Conservation (phyloP, 2,797 vertebrate species). For the Rhadinocentrus ornatus region DNA sequence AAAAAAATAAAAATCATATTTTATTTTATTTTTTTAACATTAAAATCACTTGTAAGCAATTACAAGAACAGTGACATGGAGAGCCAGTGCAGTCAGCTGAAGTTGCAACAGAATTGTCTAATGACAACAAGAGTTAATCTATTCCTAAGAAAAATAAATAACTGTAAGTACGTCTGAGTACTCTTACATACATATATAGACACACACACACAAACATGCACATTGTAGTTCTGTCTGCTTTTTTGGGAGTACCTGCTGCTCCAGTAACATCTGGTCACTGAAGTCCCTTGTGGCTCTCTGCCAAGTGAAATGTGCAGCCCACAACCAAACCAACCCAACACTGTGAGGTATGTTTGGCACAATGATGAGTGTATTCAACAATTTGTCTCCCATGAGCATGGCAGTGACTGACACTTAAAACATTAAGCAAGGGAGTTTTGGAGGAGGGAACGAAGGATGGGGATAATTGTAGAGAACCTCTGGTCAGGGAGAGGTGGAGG, state of each 20-base stretch:
- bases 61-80: background rate
- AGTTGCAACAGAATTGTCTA: constrained; percentile 11
- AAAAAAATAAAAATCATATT: too few species aligned
- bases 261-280: constrained; percentile 70
- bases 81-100: constrained; percentile 1
- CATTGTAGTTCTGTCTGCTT: constrained; percentile 52
- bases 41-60: constrained; percentile 14
- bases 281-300: constrained; percentile 56
- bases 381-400: constrained; percentile 37
- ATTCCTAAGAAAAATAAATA: constrained; percentile 34
- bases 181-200: constrained; percentile 7
- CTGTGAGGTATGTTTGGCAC: constrained; percentile 27
- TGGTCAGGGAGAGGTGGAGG: constrained; percentile 19
- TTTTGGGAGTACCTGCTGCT: constrained; percentile 56
- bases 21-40: constrained; percentile 12
- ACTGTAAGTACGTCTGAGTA: constrained; percentile 25
- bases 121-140: constrained; percentile 23
- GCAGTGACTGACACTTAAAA: constrained; percentile 26
- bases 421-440: constrained; percentile 30
- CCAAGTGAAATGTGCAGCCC: constrained; percentile 56
- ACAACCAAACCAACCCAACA: constrained; percentile 49
- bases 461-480: constrained; percentile 15
- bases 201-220: background rate
- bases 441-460: background rate
- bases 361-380: constrained; percentile 51